These are phyloP conservation scores for Picathartes gymnocephalus DNA, from an alignment of 2,113 vertebrate species.

Conservation along the genomic window DNA sequence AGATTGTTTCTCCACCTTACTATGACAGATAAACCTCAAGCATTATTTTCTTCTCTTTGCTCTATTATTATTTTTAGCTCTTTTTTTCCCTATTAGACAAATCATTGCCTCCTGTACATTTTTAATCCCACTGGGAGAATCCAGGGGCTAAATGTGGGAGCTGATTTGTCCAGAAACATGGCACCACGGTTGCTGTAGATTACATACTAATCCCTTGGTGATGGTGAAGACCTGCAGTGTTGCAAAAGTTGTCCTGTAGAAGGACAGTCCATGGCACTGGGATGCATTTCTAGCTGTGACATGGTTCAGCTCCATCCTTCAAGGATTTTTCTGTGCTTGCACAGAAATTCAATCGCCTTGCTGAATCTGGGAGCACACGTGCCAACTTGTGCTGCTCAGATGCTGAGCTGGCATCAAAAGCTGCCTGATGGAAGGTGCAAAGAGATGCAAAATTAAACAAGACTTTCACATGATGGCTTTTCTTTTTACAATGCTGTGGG, in stretches of 20 bases:
- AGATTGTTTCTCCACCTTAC: neutral
- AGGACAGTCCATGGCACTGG: neutral
- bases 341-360: neutral
- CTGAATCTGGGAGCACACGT: neutral
- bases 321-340: neutral
- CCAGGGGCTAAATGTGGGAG: neutral
- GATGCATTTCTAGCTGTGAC: neutral
- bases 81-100: neutral
- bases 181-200: fast-evolving
- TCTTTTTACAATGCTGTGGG: neutral
- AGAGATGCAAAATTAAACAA: neutral
- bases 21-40: neutral
- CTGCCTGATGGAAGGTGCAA: neutral
- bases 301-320: neutral
- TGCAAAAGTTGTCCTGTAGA: neutral
- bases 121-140: neutral
- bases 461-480: neutral
- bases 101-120: neutral
- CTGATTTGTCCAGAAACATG: neutral
- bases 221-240: neutral
- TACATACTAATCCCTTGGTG: neutral
- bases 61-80: neutral
- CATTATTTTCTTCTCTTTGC: neutral
- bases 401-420: neutral
- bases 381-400: neutral